Base-by-base conservation (phyloP, 2,888 invertebrate species). In the Brachypterus glaber region DNA sequence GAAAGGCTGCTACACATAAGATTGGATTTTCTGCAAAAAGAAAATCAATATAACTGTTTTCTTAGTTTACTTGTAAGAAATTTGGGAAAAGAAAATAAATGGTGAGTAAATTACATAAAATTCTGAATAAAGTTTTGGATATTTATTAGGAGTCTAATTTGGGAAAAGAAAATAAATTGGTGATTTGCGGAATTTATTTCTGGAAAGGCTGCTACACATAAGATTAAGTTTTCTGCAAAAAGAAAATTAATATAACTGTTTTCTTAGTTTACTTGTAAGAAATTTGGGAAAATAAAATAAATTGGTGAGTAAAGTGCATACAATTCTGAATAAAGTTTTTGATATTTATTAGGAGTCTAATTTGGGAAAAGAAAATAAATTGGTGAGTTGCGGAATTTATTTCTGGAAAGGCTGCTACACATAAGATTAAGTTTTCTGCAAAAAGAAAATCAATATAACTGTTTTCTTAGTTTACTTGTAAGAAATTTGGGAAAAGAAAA, bases 351-450 rank as follows among this genome's bases (percentile, higher is more conserved):
- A n/a, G n/a, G n/a, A n/a, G n/a, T n/a, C n/a, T n/a, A n/a, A n/a
- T n/a, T n/a, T n/a, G n/a, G n/a, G n/a, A n/a, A n/a, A n/a, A n/a
- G n/a, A n/a, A n/a, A n/a, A n/a, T n/a, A n/a, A n/a, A n/a, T n/a
- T n/a, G n/a, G n/a, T n/a, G n/a, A n/a, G n/a, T n/a, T n/a, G n/a
- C n/a, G 1, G 77, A 74, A 47, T 77, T 76, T 47, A 85, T 68
- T 62, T 83, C 82, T 46, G 76, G 78, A 39, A 84, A 64, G 7
- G 74, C 74, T 37, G 80, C 78, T 58, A 83, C 82, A 60, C 87
- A 87, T 47, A 85, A 66, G 39, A 87, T 81, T 33, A 87, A 87
- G 66, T 87, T 87, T 59, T 83, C 87, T 87, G 70, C 1, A 71
- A 73, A 35, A 42, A 35, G 18, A 17, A 33, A 33, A 15, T 11